Base-by-base conservation (phyloP, 2,797 vertebrate species). In the Vireo griseus region DNA sequence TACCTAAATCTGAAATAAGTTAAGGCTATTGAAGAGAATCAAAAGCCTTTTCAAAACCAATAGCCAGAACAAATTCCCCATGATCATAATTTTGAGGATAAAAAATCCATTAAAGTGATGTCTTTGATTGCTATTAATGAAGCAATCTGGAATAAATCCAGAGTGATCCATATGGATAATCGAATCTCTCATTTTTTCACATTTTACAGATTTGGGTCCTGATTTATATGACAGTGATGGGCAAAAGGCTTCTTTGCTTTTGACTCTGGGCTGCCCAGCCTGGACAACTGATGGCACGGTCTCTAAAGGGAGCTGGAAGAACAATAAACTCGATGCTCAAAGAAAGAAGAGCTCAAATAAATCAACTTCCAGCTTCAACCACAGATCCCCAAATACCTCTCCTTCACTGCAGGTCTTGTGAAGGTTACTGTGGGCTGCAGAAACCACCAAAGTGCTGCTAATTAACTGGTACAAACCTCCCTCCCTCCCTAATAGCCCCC, bases 31-130 rank as follows among this genome's bases (percentile, higher is more conserved):
- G 96, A 95, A 95, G 91, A 86, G 93, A 95, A 95, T 93, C 93
- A 96, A 95, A 96, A 96, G 91, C 92, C 87, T 95, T 95, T 96
- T 96, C 88, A 96, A 95, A 95, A 97, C 95, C 97, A 96, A 90
- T 97, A 95, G 72, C 78, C 92, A 96, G 91, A 97, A 96, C 93
- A 96, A 97, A 97, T 95, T 94, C 90, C 76, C 87, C 89, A 94
- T 92, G 95, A 95, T 95, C 95, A 94, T 82, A 94, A 94, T 92
- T 96, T 95, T 90, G 92, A 96, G 96, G 95, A 95, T 95, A 96
- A 96, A 97, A 97, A 94, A 97, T 95, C 92, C 86, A 96, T 97
- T 96, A 97, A 92, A 96, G 71, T 81, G 90, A 96, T 97, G 95
- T 77, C 69, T 97, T 93, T 96, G 96, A 96, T 93, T 95, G 92